Evolutionary conservation across 2,797 vertebrate species (phyloP), one percentile per base, ranked within the genome.

Genomic region (Florisuga fusca): DNA sequence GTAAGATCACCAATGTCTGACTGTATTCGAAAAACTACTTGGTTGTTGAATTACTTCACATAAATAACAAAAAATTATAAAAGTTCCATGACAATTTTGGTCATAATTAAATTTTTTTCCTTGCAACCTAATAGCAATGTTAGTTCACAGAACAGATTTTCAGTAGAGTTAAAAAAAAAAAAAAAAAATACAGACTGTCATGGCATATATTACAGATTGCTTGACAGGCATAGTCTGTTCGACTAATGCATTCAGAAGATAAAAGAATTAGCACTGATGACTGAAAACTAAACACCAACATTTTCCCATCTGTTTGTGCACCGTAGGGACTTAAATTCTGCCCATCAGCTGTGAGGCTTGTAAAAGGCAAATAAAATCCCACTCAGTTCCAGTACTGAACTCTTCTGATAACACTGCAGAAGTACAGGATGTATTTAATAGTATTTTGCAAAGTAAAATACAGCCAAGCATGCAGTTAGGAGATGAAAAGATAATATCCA

Each of bases 241-340:
- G 34, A 84, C 54, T 87, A 66, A 89, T 89, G 86, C 63, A 89
- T 82, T 75, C 73, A 29, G 53, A 89, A 93, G 94, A 95, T 93
- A 95, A 94, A 96, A 88, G 96, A 86, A 87, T 87, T 89, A 96
- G 66, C 50, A n/a, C 18, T 84, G 87, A 84, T 72, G 78, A 87
- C 86, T 79, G 78, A 79, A 85, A 94, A 92, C 10, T 57, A 16
- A 84, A 92, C 74, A 87, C 46, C n/a, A 79, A 55, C 48, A 64
- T 95, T 83, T 78, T 69, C 78, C 82, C 89, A 87, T 87, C 91
- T 93, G 93, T 93, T 94, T 84, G 33, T 55, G 62, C 45, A 82
- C 81, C 89, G 34, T 4, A 26, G 93, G 78, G 82, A 63, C 66
- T 74, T 81, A 67, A 93, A 89, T 72, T 93, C 84, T 4, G 0